Percentiles rank a stretch among this genome's conserved stretches.
These are phyloP conservation scores for Caprella mutica DNA, from an alignment of 2,888 invertebrate genomes.

Conservation along the genomic window DNA sequence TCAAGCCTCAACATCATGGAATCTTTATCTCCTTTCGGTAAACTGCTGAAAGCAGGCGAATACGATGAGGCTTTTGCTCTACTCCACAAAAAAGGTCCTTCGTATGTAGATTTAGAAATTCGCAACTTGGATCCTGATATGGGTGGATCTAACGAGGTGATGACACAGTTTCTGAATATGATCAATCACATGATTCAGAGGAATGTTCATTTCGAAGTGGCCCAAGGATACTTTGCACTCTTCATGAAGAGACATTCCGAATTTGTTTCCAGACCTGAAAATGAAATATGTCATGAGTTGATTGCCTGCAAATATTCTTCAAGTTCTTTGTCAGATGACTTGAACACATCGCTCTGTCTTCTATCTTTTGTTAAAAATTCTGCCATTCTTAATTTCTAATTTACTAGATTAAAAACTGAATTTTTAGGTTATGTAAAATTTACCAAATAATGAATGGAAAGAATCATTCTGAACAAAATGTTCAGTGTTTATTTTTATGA, in stretches of 20 bases:
- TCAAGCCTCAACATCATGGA: constrained; percentile 13
- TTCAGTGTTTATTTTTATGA: no score
- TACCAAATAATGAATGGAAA: no score
- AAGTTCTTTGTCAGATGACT: constrained; percentile 19
- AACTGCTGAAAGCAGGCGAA: constrained; percentile 24
- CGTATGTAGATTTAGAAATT: constrained; percentile 76
- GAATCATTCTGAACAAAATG: no score
- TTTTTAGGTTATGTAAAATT: no score
- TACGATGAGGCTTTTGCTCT: constrained; percentile 48
- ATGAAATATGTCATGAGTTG: constrained; percentile 12
- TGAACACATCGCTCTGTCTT: constrained; percentile 25
- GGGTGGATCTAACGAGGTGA: constrained; percentile 57
- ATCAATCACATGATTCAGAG: constrained; percentile 57
- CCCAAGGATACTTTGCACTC: constrained; percentile 75
- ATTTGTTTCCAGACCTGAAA: constrained; percentile 16
- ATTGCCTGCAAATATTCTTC: constrained; percentile 20
- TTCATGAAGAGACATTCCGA: constrained; percentile 64
- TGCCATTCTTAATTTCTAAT: constrained; percentile 28
- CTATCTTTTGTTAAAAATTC: constrained; percentile 33
- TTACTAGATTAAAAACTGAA: no score
- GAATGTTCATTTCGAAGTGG: constrained; percentile 74
- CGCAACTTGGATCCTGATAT: constrained; percentile 61
- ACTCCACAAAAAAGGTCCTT: constrained; percentile 62
- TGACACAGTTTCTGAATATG: constrained; percentile 67
- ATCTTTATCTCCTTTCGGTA: constrained; percentile 33